Conservation (phyloP, 1,140 invertebrate genomes). For the Papilio aristodemus region DNA sequence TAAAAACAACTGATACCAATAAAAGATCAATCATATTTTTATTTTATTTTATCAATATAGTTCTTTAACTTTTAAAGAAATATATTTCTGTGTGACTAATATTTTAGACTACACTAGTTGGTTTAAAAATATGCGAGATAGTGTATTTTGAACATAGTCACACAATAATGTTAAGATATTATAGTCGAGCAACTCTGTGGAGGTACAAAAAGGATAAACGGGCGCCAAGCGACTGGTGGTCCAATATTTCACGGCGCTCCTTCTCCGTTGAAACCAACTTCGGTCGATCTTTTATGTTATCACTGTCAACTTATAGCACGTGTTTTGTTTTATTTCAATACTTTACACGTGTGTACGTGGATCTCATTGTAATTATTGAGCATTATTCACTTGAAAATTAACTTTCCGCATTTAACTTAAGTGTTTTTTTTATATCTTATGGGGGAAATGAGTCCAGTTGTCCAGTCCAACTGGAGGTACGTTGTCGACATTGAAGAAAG, state of each 20-base stretch:
- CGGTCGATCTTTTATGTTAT: slow-evolving; percentile 44
- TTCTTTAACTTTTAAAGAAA: not conserved
- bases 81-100: no score
- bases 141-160: slow-evolving; percentile 3
- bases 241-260: slow-evolving; percentile 60
- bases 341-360: not conserved
- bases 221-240: slow-evolving; percentile 56
- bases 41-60: slow-evolving; percentile 36
- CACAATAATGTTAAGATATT: slow-evolving; percentile 29
- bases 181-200: slow-evolving; percentile 39
- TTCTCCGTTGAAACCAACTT: slow-evolving; percentile 38
- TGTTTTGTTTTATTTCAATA: not conserved
- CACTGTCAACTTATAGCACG: slow-evolving; percentile 33
- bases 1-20: no score
- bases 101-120: not conserved
- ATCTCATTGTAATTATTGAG: no score
- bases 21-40: no score
- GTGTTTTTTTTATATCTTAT: no score
- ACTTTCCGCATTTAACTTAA: no score
- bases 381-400: no score
- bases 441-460: no score
- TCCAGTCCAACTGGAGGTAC: no score
- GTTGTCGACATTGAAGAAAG: no score
- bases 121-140: not conserved
- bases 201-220: slow-evolving; percentile 33